These are phyloP conservation scores for Bembecia ichneumoniformis DNA, from an alignment of 2,888 invertebrate species.

Conservation along the genomic window DNA sequence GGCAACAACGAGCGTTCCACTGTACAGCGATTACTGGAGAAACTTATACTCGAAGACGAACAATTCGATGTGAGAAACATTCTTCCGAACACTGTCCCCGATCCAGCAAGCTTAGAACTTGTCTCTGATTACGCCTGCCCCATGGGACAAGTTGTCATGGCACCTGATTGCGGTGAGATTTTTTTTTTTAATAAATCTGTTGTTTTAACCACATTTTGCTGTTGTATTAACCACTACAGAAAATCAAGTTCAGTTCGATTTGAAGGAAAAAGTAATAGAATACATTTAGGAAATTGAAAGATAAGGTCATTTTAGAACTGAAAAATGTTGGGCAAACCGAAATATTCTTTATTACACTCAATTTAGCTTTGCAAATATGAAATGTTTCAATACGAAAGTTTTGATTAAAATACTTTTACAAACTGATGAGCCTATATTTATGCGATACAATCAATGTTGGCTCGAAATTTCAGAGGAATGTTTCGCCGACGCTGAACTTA, in stretches of 20 bases:
- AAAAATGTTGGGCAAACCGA: too few species aligned
- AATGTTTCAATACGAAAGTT: not conserved
- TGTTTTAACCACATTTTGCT: too few species aligned
- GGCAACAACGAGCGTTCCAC: conserved; percentile 90
- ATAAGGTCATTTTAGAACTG: too few species aligned
- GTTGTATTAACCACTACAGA: too few species aligned
- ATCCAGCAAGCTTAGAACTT: conserved; percentile 89
- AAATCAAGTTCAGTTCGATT: too few species aligned
- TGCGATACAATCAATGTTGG: not conserved
- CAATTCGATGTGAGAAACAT: conserved; percentile 95
- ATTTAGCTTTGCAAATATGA: not conserved
- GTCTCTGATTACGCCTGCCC: conserved; percentile 94
- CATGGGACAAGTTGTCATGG: conserved; percentile 92
- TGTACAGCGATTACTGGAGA: conserved; percentile 87
- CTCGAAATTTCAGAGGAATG: too few species aligned
- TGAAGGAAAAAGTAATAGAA: too few species aligned
- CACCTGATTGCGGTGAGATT: conserved; percentile 88
- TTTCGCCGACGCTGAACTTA: too few species aligned
- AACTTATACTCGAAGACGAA: conserved; percentile 92
- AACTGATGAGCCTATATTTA: not conserved
- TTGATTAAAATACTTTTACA: not conserved
- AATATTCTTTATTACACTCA: too few species aligned
- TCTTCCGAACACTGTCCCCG: conserved; percentile 93
- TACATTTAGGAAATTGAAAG: not conserved
- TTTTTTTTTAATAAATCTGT: not conserved